A percentile compares a stretch with the other conserved stretches of the same genome.
These are phyloP conservation scores for Mesoligia furuncula DNA, from an alignment of 2,888 invertebrate genomes.

Conservation along the genomic window DNA sequence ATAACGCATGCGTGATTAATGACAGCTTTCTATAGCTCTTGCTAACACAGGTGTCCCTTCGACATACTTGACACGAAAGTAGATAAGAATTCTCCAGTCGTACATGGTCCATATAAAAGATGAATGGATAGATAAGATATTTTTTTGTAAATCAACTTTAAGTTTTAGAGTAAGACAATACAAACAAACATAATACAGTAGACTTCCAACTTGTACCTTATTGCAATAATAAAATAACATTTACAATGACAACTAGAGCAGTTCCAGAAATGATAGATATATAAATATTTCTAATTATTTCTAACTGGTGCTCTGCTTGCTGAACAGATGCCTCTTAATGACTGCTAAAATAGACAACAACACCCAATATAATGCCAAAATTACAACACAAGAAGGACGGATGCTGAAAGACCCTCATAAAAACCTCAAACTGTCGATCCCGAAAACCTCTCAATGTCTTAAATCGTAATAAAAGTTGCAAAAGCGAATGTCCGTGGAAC, in stretches of 20 bases:
- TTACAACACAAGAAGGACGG: neutral
- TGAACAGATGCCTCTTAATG: neutral
- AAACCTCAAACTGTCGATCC: neutral
- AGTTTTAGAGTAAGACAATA: neutral
- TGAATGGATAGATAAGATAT: neutral
- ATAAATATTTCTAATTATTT: no score
- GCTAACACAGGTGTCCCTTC: slow-evolving; percentile 46
- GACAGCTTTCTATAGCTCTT: slow-evolving; percentile 36
- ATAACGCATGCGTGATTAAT: slow-evolving; percentile 54
- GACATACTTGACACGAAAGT: slow-evolving; percentile 22
- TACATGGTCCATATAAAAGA: neutral
- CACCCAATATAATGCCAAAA: neutral
- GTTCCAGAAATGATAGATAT: neutral
- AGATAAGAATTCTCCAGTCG: slow-evolving; percentile 23
- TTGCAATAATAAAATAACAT: neutral
- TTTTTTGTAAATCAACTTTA: neutral
- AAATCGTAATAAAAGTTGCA: slow-evolving; percentile 65
- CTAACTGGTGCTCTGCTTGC: neutral
- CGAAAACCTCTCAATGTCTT: slow-evolving; percentile 29
- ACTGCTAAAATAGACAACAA: neutral
- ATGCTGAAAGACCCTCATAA: neutral
- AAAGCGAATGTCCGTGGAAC: slow-evolving; percentile 62
- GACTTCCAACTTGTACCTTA: no score
- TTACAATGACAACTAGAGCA: neutral
- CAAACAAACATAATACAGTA: neutral